Evolutionary conservation across 2,113 vertebrate species (phyloP), one percentile per base, ranked within the genome.

Genomic region (Bos javanicus): DNA sequence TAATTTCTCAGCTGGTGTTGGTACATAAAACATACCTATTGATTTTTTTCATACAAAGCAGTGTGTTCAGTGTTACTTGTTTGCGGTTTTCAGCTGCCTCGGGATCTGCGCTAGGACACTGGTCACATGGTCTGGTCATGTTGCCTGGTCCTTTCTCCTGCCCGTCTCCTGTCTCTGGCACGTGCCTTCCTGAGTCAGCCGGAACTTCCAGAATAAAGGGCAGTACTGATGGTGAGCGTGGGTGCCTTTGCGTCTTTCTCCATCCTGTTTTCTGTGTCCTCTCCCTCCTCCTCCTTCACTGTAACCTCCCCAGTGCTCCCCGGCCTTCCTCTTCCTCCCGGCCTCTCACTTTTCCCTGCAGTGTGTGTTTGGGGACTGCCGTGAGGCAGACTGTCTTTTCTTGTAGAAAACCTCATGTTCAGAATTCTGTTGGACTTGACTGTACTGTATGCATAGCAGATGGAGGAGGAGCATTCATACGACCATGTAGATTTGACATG

Each of bases 221-320:
- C 50, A 50, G 7, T 5, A 19, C 26, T 1, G 3, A 28, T 6
- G 3, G 52, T 2, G 36, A 52, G 50, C 26, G 46, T 0, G 9
- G 52, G 10, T 8, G 1, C 50, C 33, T 96, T n/a, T 33, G 54
- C 21, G 6, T 57, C 59, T 59, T 7, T 23, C 82, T 57, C 25
- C 6, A 2, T 54, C 83, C 48, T 8, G 1, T 8, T 0, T 4
- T 33, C 7, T 9, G 3, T 11, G 62, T 2, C 25, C 21, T 30
- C 56, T 52, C 36, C 48, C 19, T 16, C 95, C 21, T 17, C 19
- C 43, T 26, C 30, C 30, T 19, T 0, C 23, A 3, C 1, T 1
- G 6, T n/a, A 1, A 39, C 56, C 54, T 3, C 2, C 3, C 8
- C 16, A 23, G 2, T 2, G 11, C 25, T 14, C 76, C 14, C 1